Percentiles rank a stretch among this genome's conserved stretches.
Evolutionary conservation across 2,797 vertebrate species (phyloP).

Genomic region (Arrhamphus sclerolepis): DNA sequence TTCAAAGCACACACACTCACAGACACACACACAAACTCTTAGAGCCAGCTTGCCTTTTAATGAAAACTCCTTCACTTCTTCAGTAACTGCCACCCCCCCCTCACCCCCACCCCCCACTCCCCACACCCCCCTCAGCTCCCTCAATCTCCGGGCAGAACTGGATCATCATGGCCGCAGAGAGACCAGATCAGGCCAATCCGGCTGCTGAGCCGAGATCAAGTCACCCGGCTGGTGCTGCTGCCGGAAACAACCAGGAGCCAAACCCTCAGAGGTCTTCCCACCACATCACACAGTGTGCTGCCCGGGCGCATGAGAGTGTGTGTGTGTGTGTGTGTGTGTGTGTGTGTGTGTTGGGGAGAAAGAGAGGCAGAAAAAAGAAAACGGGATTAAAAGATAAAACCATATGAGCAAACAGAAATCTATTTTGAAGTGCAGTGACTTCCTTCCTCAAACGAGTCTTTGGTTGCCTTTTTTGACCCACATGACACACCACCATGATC

Average conservation of each 20-base stretch:
- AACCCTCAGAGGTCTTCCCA: constrained; percentile 54
- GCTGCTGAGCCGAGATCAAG: constrained; percentile 42
- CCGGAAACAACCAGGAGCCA: constrained; percentile 54
- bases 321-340: constrained; percentile 11
- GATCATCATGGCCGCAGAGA: constrained; percentile 31
- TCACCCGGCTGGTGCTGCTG: constrained; percentile 52
- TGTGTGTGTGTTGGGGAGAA: background rate
- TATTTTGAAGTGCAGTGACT: constrained; percentile 59
- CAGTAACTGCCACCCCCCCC: constrained; percentile 6
- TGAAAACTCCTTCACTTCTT: constrained; percentile 58
- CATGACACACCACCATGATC: constrained; percentile 47
- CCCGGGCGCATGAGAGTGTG: constrained; percentile 8
- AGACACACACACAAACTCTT: constrained; percentile 48
- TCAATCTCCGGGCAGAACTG: constrained; percentile 60
- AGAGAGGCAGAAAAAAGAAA: constrained; percentile 19
- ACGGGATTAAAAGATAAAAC: constrained; percentile 52
- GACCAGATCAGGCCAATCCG: constrained; percentile 58
- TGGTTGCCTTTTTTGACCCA: constrained; percentile 35
- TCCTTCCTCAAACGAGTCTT: constrained; percentile 60
- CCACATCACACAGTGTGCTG: constrained; percentile 58
- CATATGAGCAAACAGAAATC: constrained; percentile 48
- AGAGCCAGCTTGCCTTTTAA: constrained; percentile 50
- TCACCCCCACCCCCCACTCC: background rate
- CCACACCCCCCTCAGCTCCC: background rate
- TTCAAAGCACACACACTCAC: constrained; percentile 65